Evolutionary conservation across 1,140 invertebrate genomes (phyloP), one percentile per base, ranked within the genome.

Genomic region (Caenorhabditis latens): DNA sequence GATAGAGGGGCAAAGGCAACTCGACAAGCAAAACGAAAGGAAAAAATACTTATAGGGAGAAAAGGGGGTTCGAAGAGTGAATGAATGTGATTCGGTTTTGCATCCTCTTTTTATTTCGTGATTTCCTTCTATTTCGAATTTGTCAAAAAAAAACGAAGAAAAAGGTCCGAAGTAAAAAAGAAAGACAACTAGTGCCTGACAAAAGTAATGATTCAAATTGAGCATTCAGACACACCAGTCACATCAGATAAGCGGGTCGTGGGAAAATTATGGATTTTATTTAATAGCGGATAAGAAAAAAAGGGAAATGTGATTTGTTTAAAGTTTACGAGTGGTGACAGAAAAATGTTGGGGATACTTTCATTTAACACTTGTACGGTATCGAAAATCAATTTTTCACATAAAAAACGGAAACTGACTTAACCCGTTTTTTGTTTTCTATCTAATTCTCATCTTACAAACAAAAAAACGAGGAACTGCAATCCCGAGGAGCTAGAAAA

Each of bases 61-160:
- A 71, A 48, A 53, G 53, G 19, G 71, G 71, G 71, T 79, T 79
- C 71, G 71, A 8, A 24, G 46, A 79, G 71, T 50, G 71, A 79
- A 79, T 79, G 71, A 79, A 79, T 79, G 71, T 50, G 71, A 79
- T 79, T 79, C 21, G 71, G 71, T 50, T 79, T 79, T 79, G 46
- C 71, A 13, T 24, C 67, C 61, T n/a, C 13, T 21, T 67, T 67
- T 40, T 79, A 16, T 21, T 11, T 43, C 42, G 19, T 24, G 71
- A 79, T 79, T 79, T 50, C 71, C n/a, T 50, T 79, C n/a, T 79
- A 79, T 79, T 79, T 79, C 13, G 43, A 50, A 71, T n/a, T 65
- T 24, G 5, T 46, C 13, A 4, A 9, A 53, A 53, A 53, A 14
- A 53, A 24, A 79, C 4, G 40, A 67, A 32, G 19, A 40, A 24